These are phyloP conservation scores for Elanoides forficatus DNA, from an alignment of 2,113 vertebrate genomes.

Conservation along the genomic window DNA sequence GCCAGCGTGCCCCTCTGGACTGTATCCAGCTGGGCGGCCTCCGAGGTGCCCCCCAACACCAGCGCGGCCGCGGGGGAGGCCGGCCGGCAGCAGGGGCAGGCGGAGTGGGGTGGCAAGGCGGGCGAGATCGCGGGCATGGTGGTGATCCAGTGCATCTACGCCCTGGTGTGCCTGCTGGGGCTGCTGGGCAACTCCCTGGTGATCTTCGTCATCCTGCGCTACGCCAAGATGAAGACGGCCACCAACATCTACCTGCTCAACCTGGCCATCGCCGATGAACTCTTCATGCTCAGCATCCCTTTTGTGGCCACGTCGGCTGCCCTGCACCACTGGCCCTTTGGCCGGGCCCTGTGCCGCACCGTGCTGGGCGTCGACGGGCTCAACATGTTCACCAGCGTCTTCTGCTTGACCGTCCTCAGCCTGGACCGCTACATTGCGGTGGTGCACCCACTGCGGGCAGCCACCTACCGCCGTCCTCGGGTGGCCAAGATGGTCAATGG, in stretches of 20 bases:
- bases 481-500: constrained; percentile 87
- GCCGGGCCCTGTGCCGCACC: constrained; percentile 83
- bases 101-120: background rate
- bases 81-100: background rate
- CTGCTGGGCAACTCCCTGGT: constrained; percentile 89
- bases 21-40: background rate
- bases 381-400: constrained; percentile 91
- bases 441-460: constrained; percentile 87
- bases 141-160: constrained; percentile 84
- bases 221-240: constrained; percentile 90
- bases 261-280: constrained; percentile 86
- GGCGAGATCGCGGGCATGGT: constrained; percentile 61
- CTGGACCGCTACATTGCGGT: constrained; percentile 88
- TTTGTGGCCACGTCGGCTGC: constrained; percentile 84
- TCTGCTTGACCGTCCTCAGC: constrained; percentile 87
- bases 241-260: constrained; percentile 93
- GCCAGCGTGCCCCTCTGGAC: background rate
- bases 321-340: constrained; percentile 88
- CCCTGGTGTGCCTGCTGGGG: constrained; percentile 86
- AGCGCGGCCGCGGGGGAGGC: background rate
- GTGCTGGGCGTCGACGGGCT: constrained; percentile 87
- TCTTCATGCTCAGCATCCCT: constrained; percentile 88
- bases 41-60: background rate
- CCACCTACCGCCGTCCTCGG: constrained; percentile 85
- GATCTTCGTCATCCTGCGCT: constrained; percentile 88